These are phyloP conservation scores for Thunnus thynnus DNA, from an alignment of 2,113 vertebrate species.

Conservation along the genomic window DNA sequence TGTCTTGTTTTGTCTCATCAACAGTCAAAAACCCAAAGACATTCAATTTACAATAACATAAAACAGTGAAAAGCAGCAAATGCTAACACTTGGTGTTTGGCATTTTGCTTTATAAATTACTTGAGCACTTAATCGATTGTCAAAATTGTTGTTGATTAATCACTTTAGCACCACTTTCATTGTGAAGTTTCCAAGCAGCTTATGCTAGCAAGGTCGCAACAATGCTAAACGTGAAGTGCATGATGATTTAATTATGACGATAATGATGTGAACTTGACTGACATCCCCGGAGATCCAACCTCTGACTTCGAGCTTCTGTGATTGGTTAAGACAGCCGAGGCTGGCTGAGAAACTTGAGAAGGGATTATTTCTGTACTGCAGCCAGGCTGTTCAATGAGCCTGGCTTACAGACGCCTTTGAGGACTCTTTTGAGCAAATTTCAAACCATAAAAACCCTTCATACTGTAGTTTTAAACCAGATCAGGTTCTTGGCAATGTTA, in stretches of 20 bases:
- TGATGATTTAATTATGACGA: background rate
- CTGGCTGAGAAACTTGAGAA: conserved; percentile 46
- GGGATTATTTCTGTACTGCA: conserved; percentile 47
- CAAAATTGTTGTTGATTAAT: too few species aligned
- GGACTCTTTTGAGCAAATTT: conserved; percentile 25
- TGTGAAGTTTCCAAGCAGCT: too few species aligned
- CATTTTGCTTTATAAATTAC: too few species aligned
- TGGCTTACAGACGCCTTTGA: conserved; percentile 11
- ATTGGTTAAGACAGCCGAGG: conserved; percentile 19
- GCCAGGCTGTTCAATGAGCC: conserved; percentile 41
- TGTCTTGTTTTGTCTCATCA: too few species aligned
- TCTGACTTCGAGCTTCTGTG: conserved; percentile 23
- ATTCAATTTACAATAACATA: too few species aligned
- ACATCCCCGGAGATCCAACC: background rate
- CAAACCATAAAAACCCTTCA: conserved; percentile 20
- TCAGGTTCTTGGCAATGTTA: background rate
- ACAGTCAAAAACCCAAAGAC: too few species aligned
- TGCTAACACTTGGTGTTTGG: too few species aligned
- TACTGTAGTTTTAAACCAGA: conserved; percentile 5
- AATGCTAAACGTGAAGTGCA: background rate
- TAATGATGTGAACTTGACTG: background rate
- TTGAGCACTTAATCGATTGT: too few species aligned
- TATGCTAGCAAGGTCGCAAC: too few species aligned
- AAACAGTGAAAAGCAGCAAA: too few species aligned
- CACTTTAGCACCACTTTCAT: too few species aligned